Evolutionary conservation across 2,888 invertebrate genomes (phyloP), one percentile per base, ranked within the genome.

Genomic region (Anorthoa munda): DNA sequence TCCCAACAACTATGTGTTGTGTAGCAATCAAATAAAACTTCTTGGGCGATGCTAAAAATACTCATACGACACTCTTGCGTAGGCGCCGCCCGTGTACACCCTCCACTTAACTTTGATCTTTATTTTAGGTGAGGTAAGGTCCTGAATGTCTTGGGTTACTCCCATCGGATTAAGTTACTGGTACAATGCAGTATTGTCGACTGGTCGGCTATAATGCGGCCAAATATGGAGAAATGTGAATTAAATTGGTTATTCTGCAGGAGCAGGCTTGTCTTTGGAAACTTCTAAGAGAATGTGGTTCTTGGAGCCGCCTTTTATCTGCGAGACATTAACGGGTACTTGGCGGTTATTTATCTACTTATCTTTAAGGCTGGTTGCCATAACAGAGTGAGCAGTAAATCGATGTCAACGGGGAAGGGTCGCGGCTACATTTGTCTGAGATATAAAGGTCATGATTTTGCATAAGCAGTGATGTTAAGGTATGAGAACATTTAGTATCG

Each of bases 1-100:
- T 87, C 81, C 84, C 77, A 59, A 79, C 84, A 80, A 83, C 86
- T 86, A 84, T 85, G 77, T 80, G 69, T 72, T 75, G 81, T 85
- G 81, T 75, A 79, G 86, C 82, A 80, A 86, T 85, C 84, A 82
- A 87, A 87, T 87, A 86, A 87, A 87, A 85, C 86, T 85, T 81
- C 83, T 87, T 79, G 75, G 87, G 75, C 75, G 75, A 79, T 46
- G 86, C 86, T 87, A 86, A 87, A 86, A 87, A 87, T 87, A 87
- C 85, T 77, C 76, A 74, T 80, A 69, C 86, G 82, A 86, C 84
- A 83, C 72, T 84, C 71, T 75, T 84, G 86, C 83, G 86, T 87
- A 87, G 86, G 87, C 86, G 86, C 85, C 86, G 78, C 39, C 21
- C 69, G 26, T 23, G 11, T 9, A 11, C n/a, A 12, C 9, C 15